Evolutionary conservation across 2,888 invertebrate genomes (phyloP), one percentile per base, ranked within the genome.

Genomic region (Autographa pulchrina): DNA sequence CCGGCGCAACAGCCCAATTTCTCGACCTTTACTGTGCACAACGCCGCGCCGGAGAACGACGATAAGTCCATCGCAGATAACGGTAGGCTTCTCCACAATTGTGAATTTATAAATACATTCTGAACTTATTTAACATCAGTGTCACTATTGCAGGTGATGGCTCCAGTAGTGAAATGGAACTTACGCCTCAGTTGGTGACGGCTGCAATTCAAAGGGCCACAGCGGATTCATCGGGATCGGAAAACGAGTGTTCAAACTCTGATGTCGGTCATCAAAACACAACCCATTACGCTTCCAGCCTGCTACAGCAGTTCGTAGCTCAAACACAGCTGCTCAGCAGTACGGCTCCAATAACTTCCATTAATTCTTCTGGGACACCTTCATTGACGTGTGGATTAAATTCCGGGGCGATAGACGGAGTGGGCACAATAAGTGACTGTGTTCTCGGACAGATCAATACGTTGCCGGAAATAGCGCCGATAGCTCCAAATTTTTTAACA

Each of bases 231-330:
- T 97, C 97, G 58, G 97, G 97, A 52, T 97, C 97, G 3, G 98
- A 98, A 88, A 97, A 97, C 72, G 97, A 97, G 88, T 96, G 94
- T 80, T 96, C 96, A 0, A 96, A 96, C 77, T 94, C 96, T 4
- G 96, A 94, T 74, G 88, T 94, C 69, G 95, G 96, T 76, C 96
- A 96, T 84, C 95, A 93, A 80, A 95, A 93, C 78, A 96, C 96
- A 61, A 96, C 97, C 18, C 97, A 97, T 86, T 97, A 97, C 89
- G 97, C 97, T 73, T 97, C 98, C 18, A 97, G 97, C 68, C 91
- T 98, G 75, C 91, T 98, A 74, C 98, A 98, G 88, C 97, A 98
- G 87, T 98, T 98, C 86, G 98, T 97, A 73, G 98, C 97, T 64
- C 98, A 98, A 90, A 98, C 98, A 0, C 97, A 97, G 90, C 95